A percentile compares a stretch with the other conserved stretches of the same genome.
phyloP scores from a whole-genome alignment of 2,113 vertebrate genomes.

The Podarcis cretensis region DNA sequence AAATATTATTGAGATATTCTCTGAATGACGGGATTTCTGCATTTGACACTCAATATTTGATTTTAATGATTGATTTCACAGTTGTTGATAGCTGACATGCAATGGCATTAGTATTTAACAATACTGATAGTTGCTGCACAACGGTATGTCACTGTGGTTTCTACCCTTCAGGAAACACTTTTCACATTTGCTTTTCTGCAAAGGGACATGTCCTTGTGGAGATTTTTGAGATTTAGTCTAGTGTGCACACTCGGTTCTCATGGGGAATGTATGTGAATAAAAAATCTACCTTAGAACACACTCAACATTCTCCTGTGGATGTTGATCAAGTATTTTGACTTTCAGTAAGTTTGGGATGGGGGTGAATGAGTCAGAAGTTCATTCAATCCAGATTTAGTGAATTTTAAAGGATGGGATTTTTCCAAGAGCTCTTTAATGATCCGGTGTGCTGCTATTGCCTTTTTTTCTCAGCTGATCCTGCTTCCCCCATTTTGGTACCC shows the following conservation, averaged over 20 bases:
- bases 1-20: not conserved
- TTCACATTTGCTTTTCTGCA: not conserved
- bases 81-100: not conserved
- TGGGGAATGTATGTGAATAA: not conserved
- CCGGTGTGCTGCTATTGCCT: not conserved
- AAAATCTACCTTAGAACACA: not conserved
- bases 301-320: not conserved
- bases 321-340: not conserved
- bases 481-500: not conserved
- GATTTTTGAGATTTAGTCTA: not conserved
- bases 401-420: not conserved
- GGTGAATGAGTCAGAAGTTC: not conserved
- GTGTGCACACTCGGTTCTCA: not conserved
- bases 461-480: not conserved
- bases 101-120: not conserved
- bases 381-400: not conserved
- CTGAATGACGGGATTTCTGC: too few relatives aligned
- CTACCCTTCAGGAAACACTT: not conserved
- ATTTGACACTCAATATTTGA: not conserved
- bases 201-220: not conserved
- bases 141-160: not conserved
- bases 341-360: not conserved
- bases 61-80: not conserved
- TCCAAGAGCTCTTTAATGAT: too few relatives aligned
- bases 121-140: not conserved